Conservation (phyloP, 2,797 vertebrate genomes). For the Menidia menidia region DNA sequence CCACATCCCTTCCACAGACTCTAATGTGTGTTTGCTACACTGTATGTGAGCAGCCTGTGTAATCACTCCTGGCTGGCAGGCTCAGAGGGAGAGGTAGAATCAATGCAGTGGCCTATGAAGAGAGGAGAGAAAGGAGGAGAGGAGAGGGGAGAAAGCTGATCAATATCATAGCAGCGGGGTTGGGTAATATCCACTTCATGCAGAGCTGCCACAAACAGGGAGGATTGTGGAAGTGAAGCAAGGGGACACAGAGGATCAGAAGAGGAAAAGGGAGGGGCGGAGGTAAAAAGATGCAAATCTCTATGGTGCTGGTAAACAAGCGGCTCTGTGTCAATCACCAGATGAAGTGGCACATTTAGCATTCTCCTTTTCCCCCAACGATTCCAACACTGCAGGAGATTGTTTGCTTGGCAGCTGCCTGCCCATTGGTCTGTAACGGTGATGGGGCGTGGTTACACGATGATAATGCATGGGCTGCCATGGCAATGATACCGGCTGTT, state of each 20-base stretch:
- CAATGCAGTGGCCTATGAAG: slow-evolving; percentile 79
- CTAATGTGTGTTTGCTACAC: slow-evolving; percentile 41
- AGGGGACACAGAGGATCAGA: slow-evolving; percentile 40
- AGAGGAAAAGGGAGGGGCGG: slow-evolving; percentile 55
- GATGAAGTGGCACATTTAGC: slow-evolving; percentile 75
- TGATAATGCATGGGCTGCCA: slow-evolving; percentile 77
- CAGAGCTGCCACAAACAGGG: slow-evolving; percentile 60
- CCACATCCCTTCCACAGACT: slow-evolving; percentile 53
- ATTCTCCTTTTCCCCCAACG: slow-evolving; percentile 62
- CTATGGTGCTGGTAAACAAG: slow-evolving; percentile 72
- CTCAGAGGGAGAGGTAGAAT: slow-evolving; percentile 74
- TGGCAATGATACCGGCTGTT: slow-evolving; percentile 76
- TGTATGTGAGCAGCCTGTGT: slow-evolving; percentile 74
- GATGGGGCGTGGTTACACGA: slow-evolving; percentile 42
- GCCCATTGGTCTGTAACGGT: slow-evolving; percentile 61
- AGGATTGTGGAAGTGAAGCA: slow-evolving; percentile 56
- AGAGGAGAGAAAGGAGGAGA: slow-evolving; percentile 56
- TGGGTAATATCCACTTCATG: slow-evolving; percentile 80
- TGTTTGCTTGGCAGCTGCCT: slow-evolving; percentile 67
- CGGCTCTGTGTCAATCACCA: slow-evolving; percentile 78
- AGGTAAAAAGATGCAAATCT: slow-evolving; percentile 79
- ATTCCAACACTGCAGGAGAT: slow-evolving; percentile 53
- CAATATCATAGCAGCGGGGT: slow-evolving; percentile 83
- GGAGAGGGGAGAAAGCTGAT: slow-evolving; percentile 75
- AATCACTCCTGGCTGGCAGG: slow-evolving; percentile 79